phyloP scores from a whole-genome alignment of 2,797 vertebrate species.

The Amniataba percoides region DNA sequence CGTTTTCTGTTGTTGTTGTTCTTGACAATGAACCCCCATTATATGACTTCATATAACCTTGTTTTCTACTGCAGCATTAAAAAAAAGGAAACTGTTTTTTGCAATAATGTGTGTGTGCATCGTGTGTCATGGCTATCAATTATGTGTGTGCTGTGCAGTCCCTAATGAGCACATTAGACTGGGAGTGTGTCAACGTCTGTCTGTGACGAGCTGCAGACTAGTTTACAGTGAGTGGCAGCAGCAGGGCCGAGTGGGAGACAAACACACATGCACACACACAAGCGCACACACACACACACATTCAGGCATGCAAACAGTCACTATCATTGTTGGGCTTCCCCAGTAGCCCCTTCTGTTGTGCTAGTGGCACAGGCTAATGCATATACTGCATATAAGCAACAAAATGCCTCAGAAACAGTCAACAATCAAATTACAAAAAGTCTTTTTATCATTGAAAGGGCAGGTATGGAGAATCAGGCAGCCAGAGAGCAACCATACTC shows the following conservation, averaged over 20 bases:
- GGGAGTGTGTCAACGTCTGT: constrained; percentile 85
- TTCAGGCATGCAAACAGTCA: constrained; percentile 63
- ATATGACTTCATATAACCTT: constrained; percentile 99
- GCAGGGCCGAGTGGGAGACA: constrained; percentile 77
- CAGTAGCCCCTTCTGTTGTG: constrained; percentile 54
- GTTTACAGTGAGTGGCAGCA: constrained; percentile 91
- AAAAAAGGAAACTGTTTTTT: constrained; percentile 92
- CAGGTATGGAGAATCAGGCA: constrained; percentile 22
- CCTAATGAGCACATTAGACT: constrained; percentile 84
- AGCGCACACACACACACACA: constrained; percentile 29
- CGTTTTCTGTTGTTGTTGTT: constrained; percentile 91
- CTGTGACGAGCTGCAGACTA: constrained; percentile 89
- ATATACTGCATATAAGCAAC: constrained; percentile 21
- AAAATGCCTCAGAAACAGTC: constrained; percentile 18
- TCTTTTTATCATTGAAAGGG: constrained; percentile 6
- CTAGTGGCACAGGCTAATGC: constrained; percentile 9
- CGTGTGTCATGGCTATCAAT: constrained; percentile 80
- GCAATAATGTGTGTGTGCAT: constrained; percentile 87
- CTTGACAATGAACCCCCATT: constrained; percentile 98
- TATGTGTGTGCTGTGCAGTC: constrained; percentile 79
- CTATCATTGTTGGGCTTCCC: constrained; percentile 53
- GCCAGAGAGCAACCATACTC: constrained; percentile 13
- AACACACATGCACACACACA: constrained; percentile 73
- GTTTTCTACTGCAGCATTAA: constrained; percentile 99
- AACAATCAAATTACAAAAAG: constrained; percentile 29